phyloP scores from a whole-genome alignment of 2,888 invertebrate genomes.

The Thyatira batis region DNA sequence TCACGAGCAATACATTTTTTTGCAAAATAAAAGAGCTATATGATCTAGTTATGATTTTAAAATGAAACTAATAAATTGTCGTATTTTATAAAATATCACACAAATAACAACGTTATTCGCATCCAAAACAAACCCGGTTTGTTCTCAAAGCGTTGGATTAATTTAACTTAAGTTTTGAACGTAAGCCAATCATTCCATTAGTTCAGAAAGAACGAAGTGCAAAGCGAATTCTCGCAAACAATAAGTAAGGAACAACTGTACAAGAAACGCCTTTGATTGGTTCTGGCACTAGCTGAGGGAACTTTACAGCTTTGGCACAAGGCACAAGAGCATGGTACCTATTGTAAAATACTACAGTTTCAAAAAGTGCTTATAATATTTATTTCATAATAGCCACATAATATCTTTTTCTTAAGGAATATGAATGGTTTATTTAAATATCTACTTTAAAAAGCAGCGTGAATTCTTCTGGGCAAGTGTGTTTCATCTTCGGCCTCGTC shows the following conservation, averaged over 20 bases:
- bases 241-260: slow-evolving; percentile 22
- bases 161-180: slow-evolving; percentile 1
- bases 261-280: slow-evolving; percentile 29
- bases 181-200: slow-evolving; percentile 13
- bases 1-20: no score
- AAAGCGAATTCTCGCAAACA: slow-evolving; percentile 21
- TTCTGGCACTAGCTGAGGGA: slow-evolving; percentile 27
- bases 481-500: no score
- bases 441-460: no score
- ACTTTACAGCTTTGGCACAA: slow-evolving; percentile 21
- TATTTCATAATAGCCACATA: no score
- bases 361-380: no score
- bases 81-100: background rate
- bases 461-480: no score
- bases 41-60: no score
- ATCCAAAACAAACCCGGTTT: background rate
- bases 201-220: slow-evolving; percentile 10
- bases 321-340: slow-evolving; percentile 1
- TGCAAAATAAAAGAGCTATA: no score
- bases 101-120: background rate
- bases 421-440: no score
- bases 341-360: no score
- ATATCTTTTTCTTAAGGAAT: no score
- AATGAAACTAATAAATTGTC: no score
- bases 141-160: background rate